Conservation (phyloP, 2,113 vertebrate genomes). For the Amazona guildingii region DNA sequence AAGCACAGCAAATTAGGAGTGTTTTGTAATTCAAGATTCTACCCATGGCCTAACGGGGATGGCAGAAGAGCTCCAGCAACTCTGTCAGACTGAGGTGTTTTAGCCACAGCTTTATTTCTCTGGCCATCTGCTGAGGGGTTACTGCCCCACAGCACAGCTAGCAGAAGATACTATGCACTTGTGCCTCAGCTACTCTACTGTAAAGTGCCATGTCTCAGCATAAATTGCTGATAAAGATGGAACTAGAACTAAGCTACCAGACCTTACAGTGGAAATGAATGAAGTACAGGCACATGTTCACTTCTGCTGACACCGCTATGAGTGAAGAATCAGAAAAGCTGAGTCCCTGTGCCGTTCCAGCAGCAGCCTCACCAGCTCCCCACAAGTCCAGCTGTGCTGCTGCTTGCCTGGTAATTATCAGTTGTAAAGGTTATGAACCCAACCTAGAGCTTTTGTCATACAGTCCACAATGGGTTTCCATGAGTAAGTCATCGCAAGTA, state of each 20-base stretch:
- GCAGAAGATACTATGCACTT: neutral
- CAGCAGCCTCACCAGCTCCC: neutral
- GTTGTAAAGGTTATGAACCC: neutral
- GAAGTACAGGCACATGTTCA: neutral
- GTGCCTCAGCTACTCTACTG: neutral
- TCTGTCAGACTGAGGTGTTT: neutral
- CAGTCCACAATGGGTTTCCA: neutral
- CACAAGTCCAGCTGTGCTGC: neutral
- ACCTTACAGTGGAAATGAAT: slow-evolving; percentile 14
- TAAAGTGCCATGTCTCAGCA: slow-evolving; percentile 8
- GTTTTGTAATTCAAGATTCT: neutral
- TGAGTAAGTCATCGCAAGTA: slow-evolving; percentile 1
- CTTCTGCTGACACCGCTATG: neutral
- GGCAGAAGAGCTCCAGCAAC: neutral
- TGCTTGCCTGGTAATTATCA: neutral
- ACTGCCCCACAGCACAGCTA: neutral
- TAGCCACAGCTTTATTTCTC: neutral
- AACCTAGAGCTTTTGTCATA: slow-evolving; percentile 6
- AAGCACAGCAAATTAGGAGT: neutral
- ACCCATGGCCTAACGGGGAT: neutral
- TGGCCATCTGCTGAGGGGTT: neutral
- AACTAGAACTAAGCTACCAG: neutral
- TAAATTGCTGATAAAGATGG: neutral
- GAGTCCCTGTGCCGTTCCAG: neutral
- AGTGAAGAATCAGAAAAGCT: neutral